phyloP scores from a whole-genome alignment of 2,888 invertebrate species.

The Polyommatus iphigenia region DNA sequence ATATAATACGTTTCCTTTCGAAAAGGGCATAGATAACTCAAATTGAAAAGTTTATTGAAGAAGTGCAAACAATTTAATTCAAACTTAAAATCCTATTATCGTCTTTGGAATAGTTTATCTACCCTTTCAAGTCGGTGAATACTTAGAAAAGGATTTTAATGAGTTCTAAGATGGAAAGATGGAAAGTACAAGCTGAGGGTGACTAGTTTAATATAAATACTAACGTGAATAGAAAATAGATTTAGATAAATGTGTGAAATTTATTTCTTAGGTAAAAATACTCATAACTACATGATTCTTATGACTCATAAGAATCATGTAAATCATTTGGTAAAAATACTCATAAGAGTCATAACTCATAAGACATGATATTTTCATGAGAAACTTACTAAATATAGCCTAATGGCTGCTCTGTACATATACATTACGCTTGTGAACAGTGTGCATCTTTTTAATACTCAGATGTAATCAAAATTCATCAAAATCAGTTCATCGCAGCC shows the following conservation, averaged over 20 bases:
- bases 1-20: neutral
- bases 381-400: no score
- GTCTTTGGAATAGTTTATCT: constrained; percentile 26
- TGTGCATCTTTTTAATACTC: no score
- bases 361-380: no score
- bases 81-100: constrained; percentile 31
- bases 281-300: no score
- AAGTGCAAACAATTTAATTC: constrained; percentile 15
- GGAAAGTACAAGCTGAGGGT: neutral
- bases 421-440: no score
- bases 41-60: constrained; percentile 15
- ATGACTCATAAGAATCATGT: no score
- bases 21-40: neutral
- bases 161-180: constrained; percentile 17
- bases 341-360: no score
- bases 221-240: neutral
- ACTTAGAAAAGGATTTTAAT: constrained; percentile 28
- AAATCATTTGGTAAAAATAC: no score
- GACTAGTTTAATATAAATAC: neutral
- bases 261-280: no score
- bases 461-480: no score
- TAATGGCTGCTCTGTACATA: no score
- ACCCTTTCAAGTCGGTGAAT: constrained; percentile 7
- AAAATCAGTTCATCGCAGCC: neutral
- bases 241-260: neutral